Evolutionary conservation across 1,140 invertebrate genomes (phyloP), one percentile per base, ranked within the genome.

Genomic region (Magallana gigas): DNA sequence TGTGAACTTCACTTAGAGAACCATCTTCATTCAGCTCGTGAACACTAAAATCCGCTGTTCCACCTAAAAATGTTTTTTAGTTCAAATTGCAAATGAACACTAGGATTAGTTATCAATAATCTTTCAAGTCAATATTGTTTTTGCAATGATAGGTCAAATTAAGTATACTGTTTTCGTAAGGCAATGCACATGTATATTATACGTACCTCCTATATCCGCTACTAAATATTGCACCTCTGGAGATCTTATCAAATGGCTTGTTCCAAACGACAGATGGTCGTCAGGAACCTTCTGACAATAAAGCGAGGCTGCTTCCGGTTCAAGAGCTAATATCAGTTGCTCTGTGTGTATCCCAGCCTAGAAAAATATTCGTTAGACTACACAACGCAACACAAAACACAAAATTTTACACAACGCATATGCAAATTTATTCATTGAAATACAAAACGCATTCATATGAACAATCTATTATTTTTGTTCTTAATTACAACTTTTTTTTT

Each of bases 271-370:
- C 16, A 56, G 6, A 4, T 11, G n/a, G 3, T 57, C 23, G 12
- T 12, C 29, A 8, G 80, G 57, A 57, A 82, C 14, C n/a, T 23
- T 82, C 29, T 82, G 80, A 82, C 57, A 82, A 56, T 68, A 82
- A 11, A 82, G 36, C 3, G 80, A 56, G 0, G 80, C 80, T 6
- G 80, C 80, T 56, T 82, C 80, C 4, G 80, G 80, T 57, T 82
- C 80, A 14, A 82, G n/a, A 23, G 80, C 80, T 16, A 82, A 56
- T 12, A 57, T 11, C 29, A 82, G 29, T n/a, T 82, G 29, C 2
- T 82, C 29, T 82, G 80, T 56, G 0, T 57, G 29, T 82, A 82
- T 57, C 5, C 80, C 80, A 82, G 80, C 36, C 80, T 82, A 48
- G 7, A 81, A 36, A 81, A 48, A 68, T 68, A 14, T 64, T 64